These are phyloP conservation scores for Argopecten irradians DNA, from an alignment of 1,140 invertebrate genomes.

Conservation along the genomic window DNA sequence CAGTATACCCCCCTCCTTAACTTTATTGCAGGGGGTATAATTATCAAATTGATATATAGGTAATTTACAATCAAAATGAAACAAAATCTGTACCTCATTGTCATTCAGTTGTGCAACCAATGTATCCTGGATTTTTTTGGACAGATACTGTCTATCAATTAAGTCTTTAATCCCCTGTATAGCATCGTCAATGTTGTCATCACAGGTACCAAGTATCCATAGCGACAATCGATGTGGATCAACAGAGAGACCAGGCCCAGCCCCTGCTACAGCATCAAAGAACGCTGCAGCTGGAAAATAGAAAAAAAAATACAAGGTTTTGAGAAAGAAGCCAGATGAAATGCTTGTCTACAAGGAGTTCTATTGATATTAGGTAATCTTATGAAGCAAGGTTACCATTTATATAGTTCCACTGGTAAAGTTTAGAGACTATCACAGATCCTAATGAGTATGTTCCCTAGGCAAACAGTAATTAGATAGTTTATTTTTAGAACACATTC, in stretches of 20 bases:
- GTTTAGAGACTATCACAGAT: no score
- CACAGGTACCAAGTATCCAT: conserved; percentile 26
- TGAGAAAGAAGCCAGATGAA: neutral
- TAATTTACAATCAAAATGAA: no score
- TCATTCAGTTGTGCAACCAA: neutral
- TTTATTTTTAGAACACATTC: no score
- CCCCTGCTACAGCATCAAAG: neutral
- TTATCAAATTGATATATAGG: no score
- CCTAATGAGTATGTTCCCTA: no score
- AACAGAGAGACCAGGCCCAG: neutral
- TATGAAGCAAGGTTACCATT: no score
- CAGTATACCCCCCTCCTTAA: no score
- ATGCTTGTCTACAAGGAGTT: neutral
- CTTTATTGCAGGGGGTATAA: no score
- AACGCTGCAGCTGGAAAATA: neutral
- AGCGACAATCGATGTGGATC: neutral
- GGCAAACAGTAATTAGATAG: no score
- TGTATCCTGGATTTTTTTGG: neutral
- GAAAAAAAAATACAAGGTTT: neutral
- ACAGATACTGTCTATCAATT: neutral
- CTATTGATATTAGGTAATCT: no score
- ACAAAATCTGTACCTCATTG: conserved; percentile 22
- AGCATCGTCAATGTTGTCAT: conserved; percentile 10
- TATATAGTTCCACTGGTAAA: no score
- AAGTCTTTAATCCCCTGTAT: neutral